Evolutionary conservation across 1,140 invertebrate species (phyloP).

Genomic region (Hycleus cichorii): DNA sequence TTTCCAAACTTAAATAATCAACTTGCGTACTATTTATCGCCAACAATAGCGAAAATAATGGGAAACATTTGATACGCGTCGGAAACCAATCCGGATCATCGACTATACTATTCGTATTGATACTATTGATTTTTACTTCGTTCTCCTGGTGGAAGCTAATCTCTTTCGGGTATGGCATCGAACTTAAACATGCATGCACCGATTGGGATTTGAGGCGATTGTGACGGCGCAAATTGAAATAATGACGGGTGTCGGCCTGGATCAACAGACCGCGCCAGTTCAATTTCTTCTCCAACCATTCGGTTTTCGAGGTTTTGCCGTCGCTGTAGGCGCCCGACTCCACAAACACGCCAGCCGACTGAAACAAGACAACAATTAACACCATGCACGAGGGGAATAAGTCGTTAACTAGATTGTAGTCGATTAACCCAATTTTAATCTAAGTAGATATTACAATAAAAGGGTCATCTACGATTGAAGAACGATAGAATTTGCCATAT

Average conservation of each 20-base stretch:
- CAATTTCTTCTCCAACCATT: slow-evolving; percentile 61
- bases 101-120: slow-evolving; percentile 44
- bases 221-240: slow-evolving; percentile 48
- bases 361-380: slow-evolving; percentile 22
- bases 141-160: slow-evolving; percentile 57
- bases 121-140: slow-evolving; percentile 42
- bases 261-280: slow-evolving; percentile 68
- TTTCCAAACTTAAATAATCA: slow-evolving; percentile 66
- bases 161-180: slow-evolving; percentile 65
- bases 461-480: too few species aligned
- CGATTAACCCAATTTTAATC: too few species aligned
- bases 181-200: slow-evolving; percentile 66
- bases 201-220: slow-evolving; percentile 52
- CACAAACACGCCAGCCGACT: slow-evolving; percentile 55
- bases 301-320: slow-evolving; percentile 52
- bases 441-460: too few species aligned
- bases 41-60: slow-evolving; percentile 69
- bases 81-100: slow-evolving; percentile 45
- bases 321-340: slow-evolving; percentile 51
- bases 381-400: too few species aligned
- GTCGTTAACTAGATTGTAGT: too few species aligned
- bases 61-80: slow-evolving; percentile 73
- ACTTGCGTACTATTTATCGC: slow-evolving; percentile 63
- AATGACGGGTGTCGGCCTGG: slow-evolving; percentile 64
- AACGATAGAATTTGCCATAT: too few species aligned